Evolutionary conservation across 2,113 vertebrate genomes (phyloP).

Genomic region (Bubo bubo): DNA sequence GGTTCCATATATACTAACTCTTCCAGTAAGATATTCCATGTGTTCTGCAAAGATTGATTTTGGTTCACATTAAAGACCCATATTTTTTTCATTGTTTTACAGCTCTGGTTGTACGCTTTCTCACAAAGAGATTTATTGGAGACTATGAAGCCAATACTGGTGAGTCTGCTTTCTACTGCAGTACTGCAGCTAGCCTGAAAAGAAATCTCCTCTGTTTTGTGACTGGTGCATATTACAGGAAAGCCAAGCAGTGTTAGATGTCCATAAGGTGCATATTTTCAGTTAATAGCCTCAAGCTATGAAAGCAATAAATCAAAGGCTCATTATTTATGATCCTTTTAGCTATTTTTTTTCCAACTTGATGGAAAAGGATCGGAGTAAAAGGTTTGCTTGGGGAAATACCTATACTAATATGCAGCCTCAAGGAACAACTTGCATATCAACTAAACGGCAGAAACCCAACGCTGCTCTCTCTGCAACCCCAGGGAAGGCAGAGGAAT

Average conservation of each 20-base stretch:
- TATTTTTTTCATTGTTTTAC: constrained; percentile 22
- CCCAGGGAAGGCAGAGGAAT: constrained; percentile 22
- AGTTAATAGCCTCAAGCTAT: constrained; percentile 50
- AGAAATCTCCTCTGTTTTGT: not conserved
- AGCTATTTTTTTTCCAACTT: not conserved
- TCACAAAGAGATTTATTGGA: constrained; percentile 92
- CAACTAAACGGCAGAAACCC: not conserved
- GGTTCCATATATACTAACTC: not conserved
- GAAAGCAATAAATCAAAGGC: constrained; percentile 58
- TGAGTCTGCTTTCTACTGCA: constrained; percentile 61
- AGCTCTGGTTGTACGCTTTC: constrained; percentile 90
- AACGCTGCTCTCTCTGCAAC: not conserved
- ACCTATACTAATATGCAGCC: not conserved
- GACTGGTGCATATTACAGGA: not conserved
- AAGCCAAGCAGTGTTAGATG: constrained; percentile 25
- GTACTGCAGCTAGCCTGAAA: not conserved
- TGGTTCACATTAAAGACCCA: not conserved
- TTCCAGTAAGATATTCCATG: not conserved
- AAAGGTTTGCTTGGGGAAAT: constrained; percentile 27
- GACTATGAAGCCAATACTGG: constrained; percentile 94
- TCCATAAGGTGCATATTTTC: constrained; percentile 61
- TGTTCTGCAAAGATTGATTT: not conserved
- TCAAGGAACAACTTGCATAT: not conserved
- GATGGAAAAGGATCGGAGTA: constrained; percentile 31
- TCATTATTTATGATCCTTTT: constrained; percentile 47